These are phyloP conservation scores for Microctonus aethiopoides DNA, from an alignment of 2,888 invertebrate species.

Conservation along the genomic window DNA sequence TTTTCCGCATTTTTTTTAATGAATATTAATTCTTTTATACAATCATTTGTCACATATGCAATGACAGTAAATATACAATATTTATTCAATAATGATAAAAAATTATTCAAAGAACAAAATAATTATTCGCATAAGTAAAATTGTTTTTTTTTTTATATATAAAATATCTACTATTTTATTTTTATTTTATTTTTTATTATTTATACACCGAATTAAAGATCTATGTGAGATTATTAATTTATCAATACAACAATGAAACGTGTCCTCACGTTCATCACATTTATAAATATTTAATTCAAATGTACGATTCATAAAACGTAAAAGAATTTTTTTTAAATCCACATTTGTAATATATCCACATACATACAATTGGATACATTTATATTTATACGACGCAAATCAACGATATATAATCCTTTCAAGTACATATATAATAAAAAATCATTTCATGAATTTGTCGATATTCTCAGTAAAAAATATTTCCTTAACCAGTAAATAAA, in stretches of 20 bases:
- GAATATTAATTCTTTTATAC: too few relatives aligned
- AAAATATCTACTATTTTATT: neutral
- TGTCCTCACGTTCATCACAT: neutral
- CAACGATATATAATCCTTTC: neutral
- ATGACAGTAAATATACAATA: too few relatives aligned
- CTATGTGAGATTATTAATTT: neutral
- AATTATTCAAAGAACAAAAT: neutral
- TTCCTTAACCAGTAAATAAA: neutral
- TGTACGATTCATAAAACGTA: constrained; percentile 14
- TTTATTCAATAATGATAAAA: neutral
- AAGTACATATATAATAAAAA: too few relatives aligned
- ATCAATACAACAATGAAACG: neutral
- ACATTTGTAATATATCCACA: neutral
- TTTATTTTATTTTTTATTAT: too few relatives aligned
- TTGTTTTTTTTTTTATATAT: neutral
- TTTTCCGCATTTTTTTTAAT: too few relatives aligned
- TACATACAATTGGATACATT: too few relatives aligned
- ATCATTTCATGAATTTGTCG: constrained; percentile 14
- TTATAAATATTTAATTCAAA: neutral
- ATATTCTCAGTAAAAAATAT: neutral
- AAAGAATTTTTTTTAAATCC: neutral
- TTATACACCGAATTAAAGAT: neutral
- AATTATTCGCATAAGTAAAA: neutral
- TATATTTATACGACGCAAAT: neutral
- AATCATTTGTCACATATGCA: too few relatives aligned